These are phyloP conservation scores for Sinohyriopsis cumingii DNA, from an alignment of 2,888 invertebrate genomes.

Conservation along the genomic window DNA sequence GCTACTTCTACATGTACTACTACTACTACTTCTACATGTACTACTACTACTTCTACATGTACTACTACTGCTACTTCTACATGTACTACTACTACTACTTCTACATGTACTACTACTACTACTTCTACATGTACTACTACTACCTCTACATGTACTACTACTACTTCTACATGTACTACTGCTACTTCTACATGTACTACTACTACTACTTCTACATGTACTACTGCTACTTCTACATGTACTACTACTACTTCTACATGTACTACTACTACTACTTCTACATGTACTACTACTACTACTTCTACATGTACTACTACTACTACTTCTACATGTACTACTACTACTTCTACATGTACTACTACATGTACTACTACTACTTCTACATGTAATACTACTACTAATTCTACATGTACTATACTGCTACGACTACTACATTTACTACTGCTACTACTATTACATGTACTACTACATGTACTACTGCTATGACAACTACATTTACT, in stretches of 20 bases:
- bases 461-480: background rate
- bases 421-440: constrained; percentile 5
- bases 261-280: constrained; percentile 6
- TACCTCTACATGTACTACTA: constrained; percentile 2
- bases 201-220: constrained; percentile 6
- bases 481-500: constrained; percentile 3
- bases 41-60: constrained; percentile 5
- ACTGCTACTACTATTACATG: constrained; percentile 3
- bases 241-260: constrained; percentile 5
- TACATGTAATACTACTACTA: constrained; percentile 5
- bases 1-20: background rate
- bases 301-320: background rate
- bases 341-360: background rate
- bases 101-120: background rate
- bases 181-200: constrained; percentile 7
- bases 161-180: constrained; percentile 7
- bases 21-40: constrained; percentile 6
- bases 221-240: constrained; percentile 5
- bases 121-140: constrained; percentile 5
- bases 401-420: constrained; percentile 6
- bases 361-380: background rate
- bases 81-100: constrained; percentile 5
- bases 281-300: constrained; percentile 7
- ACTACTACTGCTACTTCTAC: constrained; percentile 6
- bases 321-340: constrained; percentile 5